Percentiles rank a stretch among this genome's conserved stretches.
Evolutionary conservation across 2,797 vertebrate genomes (phyloP).

Genomic region (Thalassophryne amazonica): DNA sequence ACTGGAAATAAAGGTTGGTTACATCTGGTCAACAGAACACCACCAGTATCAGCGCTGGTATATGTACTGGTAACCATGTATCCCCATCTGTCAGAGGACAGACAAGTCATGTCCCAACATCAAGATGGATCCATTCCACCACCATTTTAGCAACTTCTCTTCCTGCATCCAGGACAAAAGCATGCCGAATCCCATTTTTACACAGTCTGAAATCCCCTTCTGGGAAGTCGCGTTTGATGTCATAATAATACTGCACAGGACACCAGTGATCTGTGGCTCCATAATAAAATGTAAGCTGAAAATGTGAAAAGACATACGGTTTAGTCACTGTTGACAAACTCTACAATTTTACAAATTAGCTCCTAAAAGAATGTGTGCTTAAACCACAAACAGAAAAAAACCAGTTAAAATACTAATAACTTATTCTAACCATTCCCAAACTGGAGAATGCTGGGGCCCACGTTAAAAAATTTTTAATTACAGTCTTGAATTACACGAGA

Average conservation of each 20-base stretch:
- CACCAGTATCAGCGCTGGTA: too few species aligned
- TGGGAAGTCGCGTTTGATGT: slow-evolving; percentile 89
- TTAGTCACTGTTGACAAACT: background rate
- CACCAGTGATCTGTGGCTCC: slow-evolving; percentile 88
- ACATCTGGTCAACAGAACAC: too few species aligned
- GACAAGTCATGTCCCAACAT: slow-evolving; percentile 55
- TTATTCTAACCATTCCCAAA: too few species aligned
- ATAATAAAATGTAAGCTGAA: slow-evolving; percentile 93
- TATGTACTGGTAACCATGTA: too few species aligned
- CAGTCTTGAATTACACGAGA: too few species aligned
- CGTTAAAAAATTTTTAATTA: too few species aligned
- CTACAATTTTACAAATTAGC: too few species aligned
- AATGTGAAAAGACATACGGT: slow-evolving; percentile 29
- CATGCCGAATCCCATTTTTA: slow-evolving; percentile 84
- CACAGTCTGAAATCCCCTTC: slow-evolving; percentile 87
- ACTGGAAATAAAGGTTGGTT: too few species aligned
- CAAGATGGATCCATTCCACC: slow-evolving; percentile 78
- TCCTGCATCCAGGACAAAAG: slow-evolving; percentile 82
- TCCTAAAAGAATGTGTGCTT: too few species aligned
- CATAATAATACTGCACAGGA: slow-evolving; percentile 85
- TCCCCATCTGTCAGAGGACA: too few species aligned
- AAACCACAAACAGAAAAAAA: background rate
- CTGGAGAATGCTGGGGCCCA: too few species aligned
- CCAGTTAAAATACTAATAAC: too few species aligned
- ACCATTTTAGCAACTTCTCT: slow-evolving; percentile 85